Conservation (phyloP, 2,113 vertebrate species). For the Tonatia bakeri region DNA sequence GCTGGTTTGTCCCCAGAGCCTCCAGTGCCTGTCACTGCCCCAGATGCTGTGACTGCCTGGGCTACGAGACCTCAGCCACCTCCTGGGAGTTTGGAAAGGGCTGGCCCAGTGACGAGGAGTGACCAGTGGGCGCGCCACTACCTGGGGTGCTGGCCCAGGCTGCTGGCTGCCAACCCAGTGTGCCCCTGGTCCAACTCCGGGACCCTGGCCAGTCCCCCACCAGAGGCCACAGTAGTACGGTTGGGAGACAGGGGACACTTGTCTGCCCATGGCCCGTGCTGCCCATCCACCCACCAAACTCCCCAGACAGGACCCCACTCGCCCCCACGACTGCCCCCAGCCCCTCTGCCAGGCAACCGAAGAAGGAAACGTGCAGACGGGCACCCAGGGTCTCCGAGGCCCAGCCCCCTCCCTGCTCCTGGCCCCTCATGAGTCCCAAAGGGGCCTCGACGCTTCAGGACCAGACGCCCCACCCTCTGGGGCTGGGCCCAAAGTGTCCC, state of each 20-base stretch:
- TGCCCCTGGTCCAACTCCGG: neutral
- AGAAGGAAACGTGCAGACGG: rapidly evolving
- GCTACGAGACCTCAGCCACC: neutral
- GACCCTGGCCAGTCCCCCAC: neutral
- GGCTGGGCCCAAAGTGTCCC: rapidly evolving
- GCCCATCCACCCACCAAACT: rapidly evolving
- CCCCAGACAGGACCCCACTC: neutral
- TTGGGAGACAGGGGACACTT: rapidly evolving
- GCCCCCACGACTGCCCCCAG: rapidly evolving
- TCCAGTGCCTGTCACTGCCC: rapidly evolving
- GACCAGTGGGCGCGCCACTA: neutral
- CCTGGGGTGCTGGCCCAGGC: no score
- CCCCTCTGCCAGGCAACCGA: rapidly evolving
- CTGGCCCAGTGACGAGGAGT: neutral
- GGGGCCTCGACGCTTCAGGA: neutral
- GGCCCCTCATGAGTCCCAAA: neutral
- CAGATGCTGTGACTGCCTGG: neutral
- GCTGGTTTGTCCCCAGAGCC: neutral
- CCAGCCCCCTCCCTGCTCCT: neutral
- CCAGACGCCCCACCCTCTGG: rapidly evolving
- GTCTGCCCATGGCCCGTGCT: rapidly evolving
- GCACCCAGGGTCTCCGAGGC: rapidly evolving
- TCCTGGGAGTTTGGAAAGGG: neutral
- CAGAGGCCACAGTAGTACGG: neutral
- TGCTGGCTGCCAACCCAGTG: neutral